These are phyloP conservation scores for Formica selysi DNA, from an alignment of 1,140 invertebrate species.

Conservation along the genomic window DNA sequence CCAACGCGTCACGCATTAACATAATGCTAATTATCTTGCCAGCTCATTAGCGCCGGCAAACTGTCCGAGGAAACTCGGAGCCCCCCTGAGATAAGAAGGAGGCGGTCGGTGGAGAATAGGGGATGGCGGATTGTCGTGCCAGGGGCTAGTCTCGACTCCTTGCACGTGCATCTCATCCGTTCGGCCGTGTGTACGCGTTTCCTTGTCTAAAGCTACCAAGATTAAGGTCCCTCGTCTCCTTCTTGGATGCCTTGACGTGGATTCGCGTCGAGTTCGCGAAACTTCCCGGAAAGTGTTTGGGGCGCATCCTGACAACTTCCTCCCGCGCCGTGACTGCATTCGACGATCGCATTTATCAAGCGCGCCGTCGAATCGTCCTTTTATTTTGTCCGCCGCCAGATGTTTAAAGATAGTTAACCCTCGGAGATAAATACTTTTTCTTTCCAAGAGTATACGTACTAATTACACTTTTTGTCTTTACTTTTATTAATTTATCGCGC, in stretches of 20 bases:
- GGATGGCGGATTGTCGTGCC: constrained; percentile 65
- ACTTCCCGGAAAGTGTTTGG: constrained; percentile 71
- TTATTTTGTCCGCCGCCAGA: constrained; percentile 30
- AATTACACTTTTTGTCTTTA: neutral
- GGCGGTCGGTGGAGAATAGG: constrained; percentile 47
- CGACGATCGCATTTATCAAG: constrained; percentile 71
- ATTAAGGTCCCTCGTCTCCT: constrained; percentile 68
- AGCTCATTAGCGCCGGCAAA: constrained; percentile 86
- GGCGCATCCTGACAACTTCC: constrained; percentile 70
- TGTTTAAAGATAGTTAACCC: constrained; percentile 15
- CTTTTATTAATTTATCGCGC: neutral
- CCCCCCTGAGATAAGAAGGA: constrained; percentile 77
- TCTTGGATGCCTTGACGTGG: constrained; percentile 70
- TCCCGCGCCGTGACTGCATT: constrained; percentile 42
- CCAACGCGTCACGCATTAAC: constrained; percentile 85
- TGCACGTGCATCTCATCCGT: constrained; percentile 51
- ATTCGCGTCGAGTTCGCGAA: constrained; percentile 71
- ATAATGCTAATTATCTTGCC: constrained; percentile 87
- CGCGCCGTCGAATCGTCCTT: constrained; percentile 31
- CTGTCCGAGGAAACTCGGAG: constrained; percentile 85
- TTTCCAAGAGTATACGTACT: neutral
- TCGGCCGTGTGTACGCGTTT: constrained; percentile 45
- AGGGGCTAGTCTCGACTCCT: constrained; percentile 63
- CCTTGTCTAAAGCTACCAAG: constrained; percentile 65
- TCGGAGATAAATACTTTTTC: neutral